Percentiles rank a stretch among this genome's conserved stretches.
Conservation (phyloP, 2,888 invertebrate genomes). For the Acleris emargana region DNA sequence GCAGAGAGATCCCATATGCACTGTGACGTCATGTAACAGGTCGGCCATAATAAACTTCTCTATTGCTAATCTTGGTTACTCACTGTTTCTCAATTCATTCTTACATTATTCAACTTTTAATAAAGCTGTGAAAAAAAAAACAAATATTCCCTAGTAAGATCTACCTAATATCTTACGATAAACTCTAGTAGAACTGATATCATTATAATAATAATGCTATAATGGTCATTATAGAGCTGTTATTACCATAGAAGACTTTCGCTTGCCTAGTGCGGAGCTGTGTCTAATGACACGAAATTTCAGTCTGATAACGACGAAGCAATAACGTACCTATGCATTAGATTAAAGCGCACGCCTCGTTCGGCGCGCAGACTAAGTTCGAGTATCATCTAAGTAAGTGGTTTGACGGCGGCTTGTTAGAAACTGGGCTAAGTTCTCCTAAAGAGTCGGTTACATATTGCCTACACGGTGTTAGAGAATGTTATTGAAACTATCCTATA, state of each 20-base stretch:
- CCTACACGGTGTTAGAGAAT: neutral
- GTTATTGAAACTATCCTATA: neutral
- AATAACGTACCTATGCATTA: neutral
- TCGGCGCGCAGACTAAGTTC: constrained; percentile 25
- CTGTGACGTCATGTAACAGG: too few species aligned
- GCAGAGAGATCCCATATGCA: too few species aligned
- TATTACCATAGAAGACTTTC: too few species aligned
- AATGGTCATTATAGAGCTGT: too few species aligned
- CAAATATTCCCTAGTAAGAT: too few species aligned
- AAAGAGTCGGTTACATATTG: constrained; percentile 28
- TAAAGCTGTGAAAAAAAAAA: too few species aligned
- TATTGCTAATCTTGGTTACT: too few species aligned
- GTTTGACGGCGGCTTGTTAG: constrained; percentile 17
- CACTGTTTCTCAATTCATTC: too few species aligned
- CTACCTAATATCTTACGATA: too few species aligned
- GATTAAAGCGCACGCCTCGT: constrained; percentile 4
- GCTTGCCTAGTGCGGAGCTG: neutral
- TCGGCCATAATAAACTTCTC: too few species aligned
- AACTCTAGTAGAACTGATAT: neutral
- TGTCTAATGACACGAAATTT: neutral
- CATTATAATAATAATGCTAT: too few species aligned
- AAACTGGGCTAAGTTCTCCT: constrained; percentile 15
- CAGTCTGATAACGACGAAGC: neutral
- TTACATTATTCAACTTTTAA: too few species aligned
- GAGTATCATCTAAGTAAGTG: constrained; percentile 30